Base-by-base conservation (phyloP, 2,113 vertebrate species). In the Pterophyllum scalare region DNA sequence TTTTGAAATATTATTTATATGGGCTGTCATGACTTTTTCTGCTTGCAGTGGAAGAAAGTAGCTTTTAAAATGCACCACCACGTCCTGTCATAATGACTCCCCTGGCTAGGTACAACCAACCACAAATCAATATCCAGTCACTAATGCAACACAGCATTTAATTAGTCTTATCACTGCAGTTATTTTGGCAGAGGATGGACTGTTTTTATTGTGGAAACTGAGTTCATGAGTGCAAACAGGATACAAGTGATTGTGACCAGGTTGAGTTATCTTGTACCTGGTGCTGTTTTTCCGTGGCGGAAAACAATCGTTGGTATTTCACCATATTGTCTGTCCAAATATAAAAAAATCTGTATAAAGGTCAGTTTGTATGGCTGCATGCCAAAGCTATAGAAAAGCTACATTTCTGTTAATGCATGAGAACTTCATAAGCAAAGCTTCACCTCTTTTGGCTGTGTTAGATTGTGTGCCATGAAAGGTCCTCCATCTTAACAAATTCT, bases 291-390 rank as follows among this genome's bases (percentile, higher is more conserved):
- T 70, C 67, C 24, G 64, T 24, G 0, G 31, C 59, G 46, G 28
- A 60, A 84, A 86, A 89, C 82, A 82, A 84, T 79, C 58, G 65
- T 80, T 85, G 90, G 80, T 49, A 87, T 88, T 93, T 93, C 89
- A 88, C 75, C 22, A 82, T 59, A 89, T 93, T 92, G 84, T 92
- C 78, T 62, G 43, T 83, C 15, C 54, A 85, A 90, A 74, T 78
- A 49, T 77, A 3, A 75, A 67, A 46, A 8, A 9, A 83, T 77
- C 79, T 79, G 40, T 43, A 58, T 3, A 13, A 74, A 83, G 84
- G 76, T 72, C 83, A 75, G 77, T 5, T 57, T 79, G 33, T 57
- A 24, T 24, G 26, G 81, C 60, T 59, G 28, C 38, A 85, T 9
- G 65, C 49, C 35, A 80, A 57, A 46, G 40, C 54, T 59, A 28